phyloP scores from a whole-genome alignment of 2,888 invertebrate genomes.

The Leptinotarsa juncta region DNA sequence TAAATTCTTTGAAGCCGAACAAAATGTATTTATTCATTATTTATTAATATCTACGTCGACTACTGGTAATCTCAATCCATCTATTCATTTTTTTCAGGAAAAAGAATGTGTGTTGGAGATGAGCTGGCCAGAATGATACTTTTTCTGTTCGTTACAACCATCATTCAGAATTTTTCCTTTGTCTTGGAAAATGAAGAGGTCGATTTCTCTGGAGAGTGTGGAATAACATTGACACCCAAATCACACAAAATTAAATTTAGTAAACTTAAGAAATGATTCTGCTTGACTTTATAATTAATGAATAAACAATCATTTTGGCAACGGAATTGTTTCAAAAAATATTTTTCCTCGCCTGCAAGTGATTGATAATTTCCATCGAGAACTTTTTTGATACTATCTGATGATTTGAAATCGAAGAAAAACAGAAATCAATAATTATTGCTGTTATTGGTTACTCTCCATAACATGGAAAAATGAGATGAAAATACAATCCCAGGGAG shows the following conservation, averaged over 20 bases:
- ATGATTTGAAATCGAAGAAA: too few relatives aligned
- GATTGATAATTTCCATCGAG: too few relatives aligned
- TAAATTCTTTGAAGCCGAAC: too few relatives aligned
- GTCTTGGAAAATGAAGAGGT: constrained; percentile 65
- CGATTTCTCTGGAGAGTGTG: constrained; percentile 77
- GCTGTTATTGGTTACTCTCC: too few relatives aligned
- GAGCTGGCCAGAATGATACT: constrained; percentile 82
- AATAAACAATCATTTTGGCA: not conserved
- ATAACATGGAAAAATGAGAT: too few relatives aligned
- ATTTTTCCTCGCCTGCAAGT: too few relatives aligned
- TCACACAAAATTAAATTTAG: constrained; percentile 67
- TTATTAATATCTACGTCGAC: not conserved
- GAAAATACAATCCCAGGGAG: too few relatives aligned
- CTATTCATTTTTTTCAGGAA: constrained; percentile 69
- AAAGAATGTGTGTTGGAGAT: constrained; percentile 87
- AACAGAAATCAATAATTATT: too few relatives aligned
- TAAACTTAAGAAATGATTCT: constrained; percentile 2
- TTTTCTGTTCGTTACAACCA: constrained; percentile 72
- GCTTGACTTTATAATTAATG: not conserved
- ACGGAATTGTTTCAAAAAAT: too few relatives aligned
- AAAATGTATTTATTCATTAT: too few relatives aligned
- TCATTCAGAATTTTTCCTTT: constrained; percentile 72
- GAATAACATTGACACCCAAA: constrained; percentile 80
- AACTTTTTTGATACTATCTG: too few relatives aligned
- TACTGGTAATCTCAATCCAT: not conserved